These are phyloP conservation scores for Thaumetopoea pityocampa DNA, from an alignment of 1,140 invertebrate species.

Conservation along the genomic window DNA sequence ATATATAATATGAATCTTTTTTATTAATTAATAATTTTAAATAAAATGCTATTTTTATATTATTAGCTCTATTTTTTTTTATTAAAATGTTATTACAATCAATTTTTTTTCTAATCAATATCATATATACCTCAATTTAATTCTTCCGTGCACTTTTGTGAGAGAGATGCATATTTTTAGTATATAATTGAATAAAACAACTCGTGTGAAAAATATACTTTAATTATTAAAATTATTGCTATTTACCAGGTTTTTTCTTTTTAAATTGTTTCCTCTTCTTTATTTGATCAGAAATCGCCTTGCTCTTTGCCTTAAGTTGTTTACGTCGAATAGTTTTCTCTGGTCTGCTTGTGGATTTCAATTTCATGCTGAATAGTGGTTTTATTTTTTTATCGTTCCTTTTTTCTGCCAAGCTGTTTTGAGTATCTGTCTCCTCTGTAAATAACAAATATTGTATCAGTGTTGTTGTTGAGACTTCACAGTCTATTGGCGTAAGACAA, in stretches of 20 bases:
- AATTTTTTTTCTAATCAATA: no score
- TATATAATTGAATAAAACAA: constrained; percentile 20
- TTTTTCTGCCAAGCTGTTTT: constrained; percentile 18
- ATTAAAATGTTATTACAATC: constrained; percentile 1
- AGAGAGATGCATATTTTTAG: not conserved
- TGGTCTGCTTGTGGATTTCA: constrained; percentile 43
- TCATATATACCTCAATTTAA: constrained; percentile 1
- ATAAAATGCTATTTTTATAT: no score
- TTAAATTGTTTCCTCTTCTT: constrained; percentile 64
- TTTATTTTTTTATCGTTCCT: constrained; percentile 28
- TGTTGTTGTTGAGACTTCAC: no score
- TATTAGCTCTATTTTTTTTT: constrained; percentile 10
- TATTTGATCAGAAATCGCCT: constrained; percentile 61
- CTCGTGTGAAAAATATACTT: constrained; percentile 24
- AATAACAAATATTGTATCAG: no score
- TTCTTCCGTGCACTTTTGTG: constrained; percentile 5
- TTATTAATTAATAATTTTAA: no score
- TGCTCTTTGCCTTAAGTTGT: constrained; percentile 67
- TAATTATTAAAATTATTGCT: constrained; percentile 34
- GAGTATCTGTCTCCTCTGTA: constrained; percentile 42
- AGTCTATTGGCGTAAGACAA: no score
- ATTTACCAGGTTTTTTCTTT: constrained; percentile 53
- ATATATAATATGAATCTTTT: no score
- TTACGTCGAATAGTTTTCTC: constrained; percentile 67
- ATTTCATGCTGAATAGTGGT: constrained; percentile 34